phyloP scores from a whole-genome alignment of 2,797 vertebrate genomes.

The Salarias fasciatus region DNA sequence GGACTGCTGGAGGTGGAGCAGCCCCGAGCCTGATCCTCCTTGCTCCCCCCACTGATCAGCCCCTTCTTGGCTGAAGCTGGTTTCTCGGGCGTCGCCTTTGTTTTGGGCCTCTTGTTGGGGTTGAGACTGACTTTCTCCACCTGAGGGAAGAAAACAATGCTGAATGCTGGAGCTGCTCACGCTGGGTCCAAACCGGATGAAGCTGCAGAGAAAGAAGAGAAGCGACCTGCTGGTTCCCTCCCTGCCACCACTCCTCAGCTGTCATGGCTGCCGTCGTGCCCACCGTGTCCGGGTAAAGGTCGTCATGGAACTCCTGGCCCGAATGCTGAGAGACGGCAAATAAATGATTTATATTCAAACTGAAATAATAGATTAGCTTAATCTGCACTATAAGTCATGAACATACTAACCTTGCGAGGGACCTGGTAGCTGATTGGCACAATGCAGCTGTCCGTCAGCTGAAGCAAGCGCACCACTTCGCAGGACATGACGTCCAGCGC shows the following conservation, averaged over 20 bases:
- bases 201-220: background rate
- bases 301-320: slow-evolving; percentile 88
- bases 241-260: slow-evolving; percentile 90
- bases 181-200: background rate
- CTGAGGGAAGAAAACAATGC: slow-evolving; percentile 65
- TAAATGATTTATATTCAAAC: too few relatives aligned
- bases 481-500: slow-evolving; percentile 88
- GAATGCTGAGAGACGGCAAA: slow-evolving; percentile 59
- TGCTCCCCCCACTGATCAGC: slow-evolving; percentile 61
- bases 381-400: too few relatives aligned
- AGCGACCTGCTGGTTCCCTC: slow-evolving; percentile 88
- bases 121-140: slow-evolving; percentile 88
- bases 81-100: slow-evolving; percentile 44
- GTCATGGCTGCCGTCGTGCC: slow-evolving; percentile 81
- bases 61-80: slow-evolving; percentile 58
- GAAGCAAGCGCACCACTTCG: slow-evolving; percentile 90
- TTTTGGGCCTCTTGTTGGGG: slow-evolving; percentile 76
- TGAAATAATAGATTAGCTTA: background rate
- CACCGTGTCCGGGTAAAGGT: slow-evolving; percentile 89
- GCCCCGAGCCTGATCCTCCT: slow-evolving; percentile 76
- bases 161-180: background rate
- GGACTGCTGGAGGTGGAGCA: slow-evolving; percentile 88
- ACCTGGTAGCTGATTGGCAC: slow-evolving; percentile 91
- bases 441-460: slow-evolving; percentile 88
- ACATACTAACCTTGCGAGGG: slow-evolving; percentile 90